Conservation (phyloP, 2,888 invertebrate species). For the Agonopterix alstromeriana region DNA sequence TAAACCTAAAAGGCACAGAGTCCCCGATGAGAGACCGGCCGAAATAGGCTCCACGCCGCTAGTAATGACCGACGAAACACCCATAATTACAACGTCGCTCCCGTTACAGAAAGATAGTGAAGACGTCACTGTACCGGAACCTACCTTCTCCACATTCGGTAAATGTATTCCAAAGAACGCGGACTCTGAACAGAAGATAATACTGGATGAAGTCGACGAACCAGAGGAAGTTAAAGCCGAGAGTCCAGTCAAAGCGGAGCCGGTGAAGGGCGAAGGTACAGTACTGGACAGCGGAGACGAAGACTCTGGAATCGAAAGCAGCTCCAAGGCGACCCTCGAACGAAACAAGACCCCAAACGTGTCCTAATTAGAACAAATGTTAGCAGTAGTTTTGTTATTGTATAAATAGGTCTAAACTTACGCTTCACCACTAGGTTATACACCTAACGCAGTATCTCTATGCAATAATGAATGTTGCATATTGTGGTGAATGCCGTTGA, state of each 20-base stretch:
- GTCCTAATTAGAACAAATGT: slow-evolving; percentile 29
- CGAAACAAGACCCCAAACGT: slow-evolving; percentile 49
- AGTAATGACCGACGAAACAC: slow-evolving; percentile 65
- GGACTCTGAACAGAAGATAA: slow-evolving; percentile 45
- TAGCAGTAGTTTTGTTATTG: slow-evolving; percentile 18
- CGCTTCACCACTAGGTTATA: slow-evolving; percentile 2
- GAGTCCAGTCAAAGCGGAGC: slow-evolving; percentile 35
- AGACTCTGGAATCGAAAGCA: slow-evolving; percentile 81
- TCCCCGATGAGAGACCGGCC: slow-evolving; percentile 17
- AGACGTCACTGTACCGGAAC: slow-evolving; percentile 45
- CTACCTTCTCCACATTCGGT: slow-evolving; percentile 78
- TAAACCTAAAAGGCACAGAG: slow-evolving; percentile 45
- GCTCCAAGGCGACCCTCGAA: slow-evolving; percentile 76
- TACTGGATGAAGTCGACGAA: slow-evolving; percentile 34
- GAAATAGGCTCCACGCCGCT: slow-evolving; percentile 36
- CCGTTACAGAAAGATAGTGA: slow-evolving; percentile 40
- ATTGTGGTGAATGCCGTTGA: background rate
- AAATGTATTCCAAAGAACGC: slow-evolving; percentile 49
- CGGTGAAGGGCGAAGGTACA: slow-evolving; percentile 75
- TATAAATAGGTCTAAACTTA: slow-evolving; percentile 10
- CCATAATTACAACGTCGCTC: slow-evolving; percentile 41
- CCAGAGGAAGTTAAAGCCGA: slow-evolving; percentile 30
- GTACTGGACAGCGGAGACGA: slow-evolving; percentile 80
- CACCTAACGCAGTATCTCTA: no score
- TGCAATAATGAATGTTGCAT: no score